Evolutionary conservation across 2,888 invertebrate species (phyloP).

Genomic region (Noctua pronuba): DNA sequence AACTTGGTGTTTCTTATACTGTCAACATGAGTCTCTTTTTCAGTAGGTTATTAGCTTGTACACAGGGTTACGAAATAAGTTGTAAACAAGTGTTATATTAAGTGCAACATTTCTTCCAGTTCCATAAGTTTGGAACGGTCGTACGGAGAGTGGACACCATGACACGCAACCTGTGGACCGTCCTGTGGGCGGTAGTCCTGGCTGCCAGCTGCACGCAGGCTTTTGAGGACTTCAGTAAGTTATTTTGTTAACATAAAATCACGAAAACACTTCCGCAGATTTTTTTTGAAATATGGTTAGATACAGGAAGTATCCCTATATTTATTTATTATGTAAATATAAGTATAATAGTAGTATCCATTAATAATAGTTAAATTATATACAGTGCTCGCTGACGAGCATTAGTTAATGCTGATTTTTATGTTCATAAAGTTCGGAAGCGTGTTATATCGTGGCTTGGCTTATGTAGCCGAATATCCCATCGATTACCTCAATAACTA

Average conservation of each 20-base stretch:
- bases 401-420: slow-evolving; percentile 10
- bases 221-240: slow-evolving; percentile 77
- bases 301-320: background rate
- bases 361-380: background rate
- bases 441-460: slow-evolving; percentile 27
- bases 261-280: background rate
- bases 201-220: slow-evolving; percentile 59
- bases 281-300: background rate
- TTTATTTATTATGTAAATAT: background rate
- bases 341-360: background rate
- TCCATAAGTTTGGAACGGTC: slow-evolving; percentile 58
- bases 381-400: background rate
- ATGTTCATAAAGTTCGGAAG: slow-evolving; percentile 7
- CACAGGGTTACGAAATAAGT: background rate
- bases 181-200: slow-evolving; percentile 60
- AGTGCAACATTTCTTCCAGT: slow-evolving; percentile 47
- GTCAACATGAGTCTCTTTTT: slow-evolving; percentile 7
- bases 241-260: background rate
- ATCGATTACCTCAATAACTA: slow-evolving; percentile 44
- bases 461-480: slow-evolving; percentile 8
- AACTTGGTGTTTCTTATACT: slow-evolving; percentile 11
- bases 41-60: background rate
- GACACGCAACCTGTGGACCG: slow-evolving; percentile 26
- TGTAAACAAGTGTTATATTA: slow-evolving; percentile 1
- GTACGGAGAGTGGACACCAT: slow-evolving; percentile 36